Conservation (phyloP, 2,888 invertebrate species). For the Synanthedon tipuliformis region DNA sequence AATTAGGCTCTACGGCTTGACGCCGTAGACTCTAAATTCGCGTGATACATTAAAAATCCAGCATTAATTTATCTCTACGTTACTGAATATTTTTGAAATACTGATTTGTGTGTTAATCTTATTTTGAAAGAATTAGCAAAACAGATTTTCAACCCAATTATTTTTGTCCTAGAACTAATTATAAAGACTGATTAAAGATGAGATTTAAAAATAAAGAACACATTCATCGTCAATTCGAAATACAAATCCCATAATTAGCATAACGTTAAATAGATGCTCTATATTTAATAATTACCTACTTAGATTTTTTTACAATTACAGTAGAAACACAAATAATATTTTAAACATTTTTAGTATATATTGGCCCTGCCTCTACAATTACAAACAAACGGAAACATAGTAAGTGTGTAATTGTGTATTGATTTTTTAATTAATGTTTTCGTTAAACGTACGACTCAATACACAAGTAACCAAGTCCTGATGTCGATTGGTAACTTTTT, state of each 20-base stretch:
- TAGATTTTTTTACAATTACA: no score
- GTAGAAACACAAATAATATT: no score
- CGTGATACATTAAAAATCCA: conserved; percentile 11
- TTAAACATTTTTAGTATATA: neutral
- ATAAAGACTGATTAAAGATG: no score
- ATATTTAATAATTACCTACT: no score
- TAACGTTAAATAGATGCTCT: no score
- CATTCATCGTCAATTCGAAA: no score
- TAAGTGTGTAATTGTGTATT: conserved; percentile 12
- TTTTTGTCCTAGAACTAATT: no score
- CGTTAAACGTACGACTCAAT: conserved; percentile 27
- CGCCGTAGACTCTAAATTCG: conserved; percentile 10
- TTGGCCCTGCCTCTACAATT: neutral
- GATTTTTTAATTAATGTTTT: conserved; percentile 22
- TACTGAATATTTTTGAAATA: no score
- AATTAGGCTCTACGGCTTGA: conserved; percentile 11
- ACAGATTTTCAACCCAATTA: conserved; percentile 2
- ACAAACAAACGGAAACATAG: neutral
- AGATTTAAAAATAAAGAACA: no score
- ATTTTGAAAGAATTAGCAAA: conserved; percentile 3
- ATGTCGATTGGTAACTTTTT: neutral
- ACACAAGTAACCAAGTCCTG: conserved; percentile 4
- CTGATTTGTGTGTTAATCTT: neutral
- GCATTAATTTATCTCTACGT: conserved; percentile 6
- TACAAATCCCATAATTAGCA: no score